phyloP scores from a whole-genome alignment of 2,113 vertebrate species.

The Steatornis caripensis region DNA sequence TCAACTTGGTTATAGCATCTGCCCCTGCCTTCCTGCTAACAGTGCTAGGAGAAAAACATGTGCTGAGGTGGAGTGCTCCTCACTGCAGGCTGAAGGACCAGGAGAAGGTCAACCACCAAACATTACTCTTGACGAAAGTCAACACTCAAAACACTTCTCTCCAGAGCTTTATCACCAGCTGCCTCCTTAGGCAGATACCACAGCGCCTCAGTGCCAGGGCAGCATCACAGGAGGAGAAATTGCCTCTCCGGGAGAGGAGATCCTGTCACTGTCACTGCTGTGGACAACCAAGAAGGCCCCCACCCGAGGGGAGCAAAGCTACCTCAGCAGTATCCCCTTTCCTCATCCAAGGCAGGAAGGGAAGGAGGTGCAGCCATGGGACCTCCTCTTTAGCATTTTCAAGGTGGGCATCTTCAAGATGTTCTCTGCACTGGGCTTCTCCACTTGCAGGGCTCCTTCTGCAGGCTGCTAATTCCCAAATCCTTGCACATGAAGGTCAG shows the following conservation, averaged over 20 bases:
- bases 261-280: background rate
- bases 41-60: background rate
- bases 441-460: background rate
- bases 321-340: background rate
- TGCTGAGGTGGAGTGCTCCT: background rate
- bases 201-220: rapidly evolving
- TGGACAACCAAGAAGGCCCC: background rate
- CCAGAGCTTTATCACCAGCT: background rate
- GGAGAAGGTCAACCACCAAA: background rate
- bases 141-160: background rate
- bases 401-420: background rate
- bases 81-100: background rate
- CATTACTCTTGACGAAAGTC: background rate
- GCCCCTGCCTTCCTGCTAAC: background rate
- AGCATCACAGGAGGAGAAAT: background rate
- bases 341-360: background rate
- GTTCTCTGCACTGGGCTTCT: background rate
- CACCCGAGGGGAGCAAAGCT: background rate
- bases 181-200: background rate
- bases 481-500: background rate
- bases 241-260: background rate
- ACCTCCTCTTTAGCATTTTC: background rate
- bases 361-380: background rate
- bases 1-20: background rate
- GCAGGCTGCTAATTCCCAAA: background rate